Evolutionary conservation across 2,797 vertebrate genomes (phyloP).

Genomic region (Phaenicophaeus curvirostris): DNA sequence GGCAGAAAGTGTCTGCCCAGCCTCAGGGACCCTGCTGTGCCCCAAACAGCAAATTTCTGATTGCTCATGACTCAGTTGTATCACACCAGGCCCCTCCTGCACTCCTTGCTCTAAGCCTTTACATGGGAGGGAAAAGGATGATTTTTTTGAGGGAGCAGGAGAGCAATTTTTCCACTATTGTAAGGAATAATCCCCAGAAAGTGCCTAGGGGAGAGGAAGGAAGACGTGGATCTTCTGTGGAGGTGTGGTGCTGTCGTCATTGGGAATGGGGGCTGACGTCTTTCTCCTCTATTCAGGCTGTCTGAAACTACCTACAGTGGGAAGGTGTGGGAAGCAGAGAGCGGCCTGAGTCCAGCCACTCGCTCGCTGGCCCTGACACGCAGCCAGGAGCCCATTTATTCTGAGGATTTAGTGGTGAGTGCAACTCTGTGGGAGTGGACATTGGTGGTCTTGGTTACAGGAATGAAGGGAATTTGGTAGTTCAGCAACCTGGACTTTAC

Average conservation of each 20-base stretch:
- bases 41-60: neutral
- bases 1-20: neutral
- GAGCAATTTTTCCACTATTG: neutral
- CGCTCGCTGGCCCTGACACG: conserved; percentile 88
- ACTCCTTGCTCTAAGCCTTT: neutral
- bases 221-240: neutral
- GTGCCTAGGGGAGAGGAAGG: neutral
- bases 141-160: neutral
- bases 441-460: neutral
- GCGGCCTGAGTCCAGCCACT: conserved; percentile 52
- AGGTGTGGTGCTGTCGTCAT: neutral
- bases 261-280: neutral
- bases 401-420: conserved; percentile 85
- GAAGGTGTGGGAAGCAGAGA: conserved; percentile 84
- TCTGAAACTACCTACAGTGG: conserved; percentile 91
- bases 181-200: neutral
- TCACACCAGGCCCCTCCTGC: neutral
- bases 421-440: neutral
- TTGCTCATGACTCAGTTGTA: neutral
- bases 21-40: neutral
- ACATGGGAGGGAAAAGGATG: neutral
- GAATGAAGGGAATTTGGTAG: neutral
- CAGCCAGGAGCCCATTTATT: conserved; percentile 91
- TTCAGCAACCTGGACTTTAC: neutral
- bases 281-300: conserved; percentile 78